phyloP scores from a whole-genome alignment of 1,140 invertebrate genomes.

The Plodia interpunctella region DNA sequence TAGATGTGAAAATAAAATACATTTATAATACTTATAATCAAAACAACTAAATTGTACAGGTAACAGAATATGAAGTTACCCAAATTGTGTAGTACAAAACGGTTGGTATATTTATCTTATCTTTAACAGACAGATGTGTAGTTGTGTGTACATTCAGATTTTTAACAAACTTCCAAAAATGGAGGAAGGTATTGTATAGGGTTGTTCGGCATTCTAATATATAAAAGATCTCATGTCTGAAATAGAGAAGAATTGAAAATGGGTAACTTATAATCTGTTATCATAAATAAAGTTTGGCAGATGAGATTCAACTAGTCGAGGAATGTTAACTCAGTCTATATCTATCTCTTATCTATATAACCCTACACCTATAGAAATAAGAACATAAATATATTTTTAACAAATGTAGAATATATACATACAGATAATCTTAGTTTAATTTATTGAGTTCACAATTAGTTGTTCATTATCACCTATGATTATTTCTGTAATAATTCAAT shows the following conservation, averaged over 20 bases:
- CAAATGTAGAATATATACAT: not conserved
- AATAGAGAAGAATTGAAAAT: too few relatives aligned
- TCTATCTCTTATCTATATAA: not conserved
- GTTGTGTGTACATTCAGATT: too few relatives aligned
- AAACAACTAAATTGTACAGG: not conserved
- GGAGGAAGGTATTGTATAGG: too few relatives aligned
- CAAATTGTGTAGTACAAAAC: not conserved
- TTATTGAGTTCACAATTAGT: not conserved
- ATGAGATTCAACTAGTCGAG: conserved; percentile 3
- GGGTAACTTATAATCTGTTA: not conserved
- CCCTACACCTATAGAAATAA: conserved; percentile 7
- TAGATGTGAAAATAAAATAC: not conserved
- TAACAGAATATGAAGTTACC: not conserved
- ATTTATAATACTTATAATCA: not conserved
- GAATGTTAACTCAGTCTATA: conserved; percentile 2
- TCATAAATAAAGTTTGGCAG: not conserved
- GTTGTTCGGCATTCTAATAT: too few relatives aligned
- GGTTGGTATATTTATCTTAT: too few relatives aligned
- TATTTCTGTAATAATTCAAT: too few relatives aligned
- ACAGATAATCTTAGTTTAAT: not conserved
- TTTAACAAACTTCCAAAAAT: too few relatives aligned
- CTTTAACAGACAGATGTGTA: too few relatives aligned
- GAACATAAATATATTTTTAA: conserved; percentile 4
- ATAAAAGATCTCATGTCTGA: too few relatives aligned
- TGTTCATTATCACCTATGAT: too few relatives aligned